Conservation (phyloP, 2,888 invertebrate genomes). For the Taenaris catops region DNA sequence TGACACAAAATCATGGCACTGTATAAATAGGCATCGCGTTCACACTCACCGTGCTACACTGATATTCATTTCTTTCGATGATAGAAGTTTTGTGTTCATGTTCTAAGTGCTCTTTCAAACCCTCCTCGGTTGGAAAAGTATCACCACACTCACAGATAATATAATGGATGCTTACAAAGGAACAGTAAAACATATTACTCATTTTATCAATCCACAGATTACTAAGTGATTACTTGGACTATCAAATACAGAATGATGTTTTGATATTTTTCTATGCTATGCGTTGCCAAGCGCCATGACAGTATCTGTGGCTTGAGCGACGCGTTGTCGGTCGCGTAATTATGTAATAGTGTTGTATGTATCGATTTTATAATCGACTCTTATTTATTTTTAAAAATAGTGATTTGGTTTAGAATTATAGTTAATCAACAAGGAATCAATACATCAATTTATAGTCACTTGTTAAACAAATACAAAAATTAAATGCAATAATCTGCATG, state of each 20-base stretch:
- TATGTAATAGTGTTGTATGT: conserved; percentile 3
- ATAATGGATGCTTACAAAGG: conserved; percentile 57
- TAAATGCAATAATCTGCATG: too few relatives aligned
- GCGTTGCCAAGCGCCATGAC: conserved; percentile 31
- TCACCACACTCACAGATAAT: conserved; percentile 64
- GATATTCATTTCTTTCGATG: conserved; percentile 35
- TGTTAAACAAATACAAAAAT: too few relatives aligned
- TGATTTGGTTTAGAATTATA: too few relatives aligned
- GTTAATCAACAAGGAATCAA: too few relatives aligned
- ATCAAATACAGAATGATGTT: conserved; percentile 23
- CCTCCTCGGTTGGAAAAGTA: conserved; percentile 50
- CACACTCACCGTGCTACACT: conserved; percentile 30
- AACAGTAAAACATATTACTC: conserved; percentile 47
- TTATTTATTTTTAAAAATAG: too few relatives aligned
- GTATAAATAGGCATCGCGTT: too few relatives aligned
- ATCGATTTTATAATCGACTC: conserved; percentile 4
- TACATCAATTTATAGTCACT: too few relatives aligned
- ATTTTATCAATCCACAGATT: conserved; percentile 43
- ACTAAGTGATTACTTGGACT: conserved; percentile 27
- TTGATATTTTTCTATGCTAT: conserved; percentile 29
- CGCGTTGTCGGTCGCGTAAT: too few relatives aligned
- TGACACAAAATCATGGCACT: not conserved
- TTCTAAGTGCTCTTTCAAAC: conserved; percentile 42
- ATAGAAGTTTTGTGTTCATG: conserved; percentile 35
- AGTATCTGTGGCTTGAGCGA: conserved; percentile 29